These are phyloP conservation scores for Haplochromis burtoni DNA, from an alignment of 2,113 vertebrate genomes.

Conservation along the genomic window DNA sequence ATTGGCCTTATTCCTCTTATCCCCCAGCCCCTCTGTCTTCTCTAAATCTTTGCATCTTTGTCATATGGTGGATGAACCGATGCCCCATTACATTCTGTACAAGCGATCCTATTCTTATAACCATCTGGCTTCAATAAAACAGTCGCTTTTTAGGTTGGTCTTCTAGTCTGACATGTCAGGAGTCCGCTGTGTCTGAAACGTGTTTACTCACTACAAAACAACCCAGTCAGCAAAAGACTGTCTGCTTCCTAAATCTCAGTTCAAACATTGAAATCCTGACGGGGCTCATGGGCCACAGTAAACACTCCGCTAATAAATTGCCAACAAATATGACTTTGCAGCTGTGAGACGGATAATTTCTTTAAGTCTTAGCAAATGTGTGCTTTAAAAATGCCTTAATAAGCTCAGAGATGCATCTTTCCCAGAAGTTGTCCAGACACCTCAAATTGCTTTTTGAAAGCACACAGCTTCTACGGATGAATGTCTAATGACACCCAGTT, in stretches of 20 bases:
- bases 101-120: not conserved
- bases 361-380: not conserved
- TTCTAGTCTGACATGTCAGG: not conserved
- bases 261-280: not conserved
- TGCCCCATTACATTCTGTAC: not conserved
- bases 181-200: not conserved
- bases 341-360: not conserved
- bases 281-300: not conserved
- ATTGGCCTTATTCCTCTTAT: not conserved
- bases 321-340: not conserved
- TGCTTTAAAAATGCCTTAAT: not conserved
- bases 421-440: not conserved
- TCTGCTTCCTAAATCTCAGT: not conserved
- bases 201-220: conserved; percentile 6
- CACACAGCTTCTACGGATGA: not conserved
- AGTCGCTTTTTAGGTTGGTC: not conserved
- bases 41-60: not conserved
- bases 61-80: not conserved
- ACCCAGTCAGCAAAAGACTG: not conserved
- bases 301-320: not conserved
- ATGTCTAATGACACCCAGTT: not conserved
- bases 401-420: not conserved
- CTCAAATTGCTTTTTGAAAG: not conserved
- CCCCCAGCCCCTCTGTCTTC: not conserved
- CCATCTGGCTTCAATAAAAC: conserved; percentile 25